These are phyloP conservation scores for Bombyx mandarina DNA, from an alignment of 1,140 invertebrate genomes.

Conservation along the genomic window DNA sequence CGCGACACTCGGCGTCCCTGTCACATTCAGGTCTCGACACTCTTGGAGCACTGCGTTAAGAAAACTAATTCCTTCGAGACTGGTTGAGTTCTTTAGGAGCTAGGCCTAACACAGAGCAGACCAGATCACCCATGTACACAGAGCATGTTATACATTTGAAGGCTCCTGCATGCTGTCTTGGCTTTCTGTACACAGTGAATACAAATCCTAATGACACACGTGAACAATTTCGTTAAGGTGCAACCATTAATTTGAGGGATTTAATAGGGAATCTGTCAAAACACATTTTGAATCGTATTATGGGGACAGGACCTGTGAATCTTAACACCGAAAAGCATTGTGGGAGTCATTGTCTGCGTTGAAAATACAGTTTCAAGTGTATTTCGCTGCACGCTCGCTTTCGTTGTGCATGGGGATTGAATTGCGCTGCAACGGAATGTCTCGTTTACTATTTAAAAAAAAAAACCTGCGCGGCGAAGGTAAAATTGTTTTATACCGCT, in stretches of 20 bases:
- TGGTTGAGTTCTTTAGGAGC: slow-evolving; percentile 19
- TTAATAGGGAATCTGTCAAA: too few relatives aligned
- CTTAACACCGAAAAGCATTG: slow-evolving; percentile 30
- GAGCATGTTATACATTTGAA: slow-evolving; percentile 46
- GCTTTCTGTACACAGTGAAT: slow-evolving; percentile 43
- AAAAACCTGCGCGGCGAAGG: slow-evolving; percentile 27
- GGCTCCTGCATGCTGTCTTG: slow-evolving; percentile 68
- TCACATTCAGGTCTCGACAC: slow-evolving; percentile 28
- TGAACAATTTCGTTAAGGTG: too few relatives aligned
- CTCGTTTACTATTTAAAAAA: slow-evolving; percentile 18
- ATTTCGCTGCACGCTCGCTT: slow-evolving; percentile 66
- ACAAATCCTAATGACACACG: slow-evolving; percentile 14
- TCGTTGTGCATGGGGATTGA: slow-evolving; percentile 67
- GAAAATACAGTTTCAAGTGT: slow-evolving; percentile 41
- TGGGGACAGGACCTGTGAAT: too few relatives aligned
- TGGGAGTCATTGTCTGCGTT: slow-evolving; percentile 45
- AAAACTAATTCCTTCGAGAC: slow-evolving; percentile 3
- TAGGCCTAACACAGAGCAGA: slow-evolving; percentile 54
- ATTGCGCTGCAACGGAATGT: slow-evolving; percentile 62
- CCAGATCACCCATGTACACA: slow-evolving; percentile 59
- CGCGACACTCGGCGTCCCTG: slow-evolving; percentile 38
- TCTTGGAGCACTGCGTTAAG: slow-evolving; percentile 12
- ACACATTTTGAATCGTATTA: too few relatives aligned
- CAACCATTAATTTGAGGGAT: too few relatives aligned
- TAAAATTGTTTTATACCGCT: slow-evolving; percentile 62